These are phyloP conservation scores for Acanthosepion esculentum DNA, from an alignment of 2,888 invertebrate genomes.

Conservation along the genomic window DNA sequence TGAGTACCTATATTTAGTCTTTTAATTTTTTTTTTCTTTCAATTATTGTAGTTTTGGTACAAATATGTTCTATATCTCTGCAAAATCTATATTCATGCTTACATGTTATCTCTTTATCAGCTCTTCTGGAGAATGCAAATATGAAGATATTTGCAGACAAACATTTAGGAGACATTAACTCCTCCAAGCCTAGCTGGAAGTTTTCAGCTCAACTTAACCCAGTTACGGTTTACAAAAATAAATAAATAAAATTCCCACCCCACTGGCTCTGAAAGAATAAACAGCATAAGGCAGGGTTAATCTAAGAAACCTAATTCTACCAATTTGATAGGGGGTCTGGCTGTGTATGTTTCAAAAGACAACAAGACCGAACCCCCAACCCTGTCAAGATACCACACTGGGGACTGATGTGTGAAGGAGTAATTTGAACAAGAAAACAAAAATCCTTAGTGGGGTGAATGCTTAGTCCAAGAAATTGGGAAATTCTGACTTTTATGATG, in stretches of 20 bases:
- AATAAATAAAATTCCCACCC: no score
- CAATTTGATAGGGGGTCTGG: background rate
- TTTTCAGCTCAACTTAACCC: background rate
- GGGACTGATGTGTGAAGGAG: background rate
- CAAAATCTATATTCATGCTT: no score
- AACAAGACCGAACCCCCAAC: background rate
- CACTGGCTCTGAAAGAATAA: background rate
- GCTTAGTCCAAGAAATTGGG: no score
- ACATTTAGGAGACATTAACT: background rate
- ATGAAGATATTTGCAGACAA: background rate
- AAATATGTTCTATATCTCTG: no score
- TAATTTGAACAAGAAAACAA: background rate
- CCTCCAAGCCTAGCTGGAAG: background rate
- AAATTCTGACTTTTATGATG: background rate
- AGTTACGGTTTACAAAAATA: background rate
- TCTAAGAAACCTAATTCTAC: background rate
- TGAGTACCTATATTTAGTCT: no score
- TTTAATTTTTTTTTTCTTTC: no score
- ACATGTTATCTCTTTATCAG: background rate
- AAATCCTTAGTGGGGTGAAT: background rate
- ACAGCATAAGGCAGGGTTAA: background rate
- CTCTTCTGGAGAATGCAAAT: background rate
- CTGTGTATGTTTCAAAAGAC: conserved; percentile 1
- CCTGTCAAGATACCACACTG: background rate
- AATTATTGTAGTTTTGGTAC: no score